Evolutionary conservation across 1,140 invertebrate species (phyloP).

Genomic region (Telenomus remus): DNA sequence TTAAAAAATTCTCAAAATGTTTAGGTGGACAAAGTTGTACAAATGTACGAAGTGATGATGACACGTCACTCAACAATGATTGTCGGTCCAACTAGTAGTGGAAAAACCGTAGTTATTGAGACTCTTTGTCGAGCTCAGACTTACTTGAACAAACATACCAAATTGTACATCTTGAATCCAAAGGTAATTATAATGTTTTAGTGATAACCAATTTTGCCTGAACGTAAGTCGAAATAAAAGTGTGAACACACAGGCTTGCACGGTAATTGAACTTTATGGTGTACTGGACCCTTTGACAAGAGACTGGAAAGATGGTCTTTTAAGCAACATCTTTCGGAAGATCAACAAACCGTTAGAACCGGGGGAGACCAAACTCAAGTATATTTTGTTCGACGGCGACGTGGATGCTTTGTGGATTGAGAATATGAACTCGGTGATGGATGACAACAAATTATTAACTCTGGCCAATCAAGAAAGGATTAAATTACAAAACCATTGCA

Average conservation of each 20-base stretch:
- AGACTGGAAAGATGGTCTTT: constrained; percentile 94
- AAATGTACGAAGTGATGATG: constrained; percentile 95
- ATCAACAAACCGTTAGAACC: constrained; percentile 86
- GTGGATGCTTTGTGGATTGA: constrained; percentile 96
- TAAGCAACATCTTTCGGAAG: constrained; percentile 93
- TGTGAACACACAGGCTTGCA: constrained; percentile 80
- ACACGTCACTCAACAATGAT: constrained; percentile 93
- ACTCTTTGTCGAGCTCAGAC: constrained; percentile 86
- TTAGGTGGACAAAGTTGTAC: constrained; percentile 90
- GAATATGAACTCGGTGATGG: constrained; percentile 98
- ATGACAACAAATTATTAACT: constrained; percentile 92
- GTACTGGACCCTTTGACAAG: constrained; percentile 87
- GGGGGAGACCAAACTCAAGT: constrained; percentile 82
- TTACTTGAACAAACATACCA: constrained; percentile 84
- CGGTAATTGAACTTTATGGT: constrained; percentile 93
- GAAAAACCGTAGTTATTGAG: constrained; percentile 91
- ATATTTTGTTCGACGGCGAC: constrained; percentile 94
- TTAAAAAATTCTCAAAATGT: background rate
- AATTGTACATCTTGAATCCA: constrained; percentile 86
- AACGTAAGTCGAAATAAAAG: background rate
- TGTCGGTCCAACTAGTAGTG: constrained; percentile 92
- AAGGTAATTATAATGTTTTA: constrained; percentile 77
- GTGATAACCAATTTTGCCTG: no score
- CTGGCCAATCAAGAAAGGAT: constrained; percentile 94
- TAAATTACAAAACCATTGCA: constrained; percentile 86